phyloP scores from a whole-genome alignment of 37 sponge, comb jelly and placozoan genomes.

The Spongilla lacustris region DNA sequence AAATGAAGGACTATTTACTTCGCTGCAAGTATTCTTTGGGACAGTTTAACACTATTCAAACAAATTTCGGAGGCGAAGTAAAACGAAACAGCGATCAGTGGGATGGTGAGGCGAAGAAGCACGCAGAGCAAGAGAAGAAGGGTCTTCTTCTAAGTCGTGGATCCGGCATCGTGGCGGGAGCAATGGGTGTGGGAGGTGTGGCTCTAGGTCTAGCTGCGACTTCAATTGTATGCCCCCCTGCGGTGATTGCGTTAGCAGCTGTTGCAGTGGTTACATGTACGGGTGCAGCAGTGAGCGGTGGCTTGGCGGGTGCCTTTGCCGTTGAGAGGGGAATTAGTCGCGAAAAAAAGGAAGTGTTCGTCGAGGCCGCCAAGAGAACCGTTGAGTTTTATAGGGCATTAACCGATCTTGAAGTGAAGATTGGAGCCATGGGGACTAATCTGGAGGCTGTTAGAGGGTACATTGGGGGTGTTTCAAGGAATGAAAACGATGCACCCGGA shows the following conservation, averaged over 20 bases:
- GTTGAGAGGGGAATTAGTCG: neutral
- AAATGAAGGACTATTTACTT: neutral
- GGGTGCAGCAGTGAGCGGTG: neutral
- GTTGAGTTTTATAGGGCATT: neutral
- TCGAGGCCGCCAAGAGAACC: neutral
- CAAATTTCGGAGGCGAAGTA: neutral
- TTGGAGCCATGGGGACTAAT: neutral
- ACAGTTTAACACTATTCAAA: neutral
- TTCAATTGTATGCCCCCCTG: neutral
- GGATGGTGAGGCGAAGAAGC: neutral
- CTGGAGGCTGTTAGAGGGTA: neutral
- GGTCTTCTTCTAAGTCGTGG: neutral
- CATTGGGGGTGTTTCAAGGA: neutral
- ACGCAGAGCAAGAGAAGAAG: neutral
- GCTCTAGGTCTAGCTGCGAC: neutral
- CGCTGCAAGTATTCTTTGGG: neutral
- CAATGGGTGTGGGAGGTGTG: neutral
- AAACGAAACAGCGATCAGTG: neutral
- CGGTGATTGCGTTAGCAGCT: neutral
- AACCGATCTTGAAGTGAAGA: neutral
- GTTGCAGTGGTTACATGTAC: neutral
- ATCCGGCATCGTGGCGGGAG: neutral
- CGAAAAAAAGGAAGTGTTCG: neutral
- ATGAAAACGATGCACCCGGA: neutral
- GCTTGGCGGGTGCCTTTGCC: neutral